phyloP scores from a whole-genome alignment of 2,888 invertebrate species.

The Brenthis ino region DNA sequence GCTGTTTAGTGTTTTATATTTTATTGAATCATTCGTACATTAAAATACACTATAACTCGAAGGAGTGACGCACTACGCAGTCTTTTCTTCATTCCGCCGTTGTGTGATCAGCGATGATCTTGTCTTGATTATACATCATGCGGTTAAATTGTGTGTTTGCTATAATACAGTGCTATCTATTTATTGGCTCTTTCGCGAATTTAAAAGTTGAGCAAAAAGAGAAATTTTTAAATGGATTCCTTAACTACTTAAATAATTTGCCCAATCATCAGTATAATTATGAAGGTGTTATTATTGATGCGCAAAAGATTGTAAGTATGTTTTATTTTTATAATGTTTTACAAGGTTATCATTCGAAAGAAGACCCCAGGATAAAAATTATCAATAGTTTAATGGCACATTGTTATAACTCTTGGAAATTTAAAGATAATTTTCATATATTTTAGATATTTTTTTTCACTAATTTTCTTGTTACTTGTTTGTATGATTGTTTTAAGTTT shows the following conservation, averaged over 20 bases:
- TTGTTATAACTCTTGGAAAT: constrained; percentile 12
- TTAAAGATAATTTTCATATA: neutral
- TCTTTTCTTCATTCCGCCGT: constrained; percentile 39
- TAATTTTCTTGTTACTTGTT: too few species aligned
- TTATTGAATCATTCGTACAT: constrained; percentile 35
- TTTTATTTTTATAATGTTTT: constrained; percentile 26
- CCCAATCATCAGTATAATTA: constrained; percentile 70
- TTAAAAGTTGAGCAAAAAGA: constrained; percentile 53
- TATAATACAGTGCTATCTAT: constrained; percentile 45
- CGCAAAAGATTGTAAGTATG: constrained; percentile 72
- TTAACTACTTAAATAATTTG: constrained; percentile 74
- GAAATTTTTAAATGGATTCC: constrained; percentile 62
- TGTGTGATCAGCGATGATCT: constrained; percentile 53
- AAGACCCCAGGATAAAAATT: constrained; percentile 29
- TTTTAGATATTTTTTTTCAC: too few species aligned
- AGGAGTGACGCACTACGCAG: constrained; percentile 30
- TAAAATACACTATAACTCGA: neutral
- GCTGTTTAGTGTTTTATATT: neutral
- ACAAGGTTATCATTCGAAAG: constrained; percentile 42
- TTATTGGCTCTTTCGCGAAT: constrained; percentile 55
- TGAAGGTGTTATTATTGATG: constrained; percentile 67
- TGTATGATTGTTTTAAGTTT: too few species aligned
- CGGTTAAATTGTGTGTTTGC: constrained; percentile 45
- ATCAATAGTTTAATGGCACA: constrained; percentile 5
- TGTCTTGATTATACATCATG: constrained; percentile 55